Base-by-base conservation (phyloP, 2,797 vertebrate genomes). In the Ficedula albicollis region DNA sequence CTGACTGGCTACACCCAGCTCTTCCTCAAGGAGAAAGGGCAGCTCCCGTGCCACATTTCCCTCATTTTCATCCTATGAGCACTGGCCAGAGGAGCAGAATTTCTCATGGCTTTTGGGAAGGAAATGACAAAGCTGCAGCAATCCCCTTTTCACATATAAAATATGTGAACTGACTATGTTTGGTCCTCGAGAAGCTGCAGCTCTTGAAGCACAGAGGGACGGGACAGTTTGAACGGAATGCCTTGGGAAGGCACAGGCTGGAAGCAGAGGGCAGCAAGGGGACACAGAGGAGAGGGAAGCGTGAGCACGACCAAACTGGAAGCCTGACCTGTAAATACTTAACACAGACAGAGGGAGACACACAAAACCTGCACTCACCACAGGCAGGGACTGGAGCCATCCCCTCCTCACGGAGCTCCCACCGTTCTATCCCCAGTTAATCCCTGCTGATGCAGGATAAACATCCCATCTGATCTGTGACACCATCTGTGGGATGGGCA, bases 381-480 rank as follows among this genome's bases (percentile, higher is more conserved):
- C 64, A 54, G n/a, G 73, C 64, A 63, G 13, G 51, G 43, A 43
- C 34, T 5, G 25, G 29, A 48, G 16, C 48, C 52, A n/a, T 21
- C 48, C 49, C 43, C 59, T 64, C 22, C 25, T 63, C 38, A 11
- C 5, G 51, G 48, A 56, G 44, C 78, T 83, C 27, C 84, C 29
- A 32, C 4, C 52, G 22, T 23, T 55, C 70, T 32, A 36, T 34
- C 67, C 46, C 34, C 86, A 38, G 73, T n/a, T 81, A 88, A 91
- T 84, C 91, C 77, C 58, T 23, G 22, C 26, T 67, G 80, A 78
- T 48, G 52, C 60, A 84, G 69, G 62, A 90, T 79, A 77, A 94
- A 77, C 17, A 30, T 59, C 68, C 49, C 2, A 11, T 41, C 59
- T 70, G 43, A 73, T 34, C 85, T 52, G 60, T 52, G 41, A 80